Percentiles rank a stretch among this genome's conserved stretches.
phyloP scores from a whole-genome alignment of 2,113 vertebrate species.

The Poeciliopsis occidentalis region DNA sequence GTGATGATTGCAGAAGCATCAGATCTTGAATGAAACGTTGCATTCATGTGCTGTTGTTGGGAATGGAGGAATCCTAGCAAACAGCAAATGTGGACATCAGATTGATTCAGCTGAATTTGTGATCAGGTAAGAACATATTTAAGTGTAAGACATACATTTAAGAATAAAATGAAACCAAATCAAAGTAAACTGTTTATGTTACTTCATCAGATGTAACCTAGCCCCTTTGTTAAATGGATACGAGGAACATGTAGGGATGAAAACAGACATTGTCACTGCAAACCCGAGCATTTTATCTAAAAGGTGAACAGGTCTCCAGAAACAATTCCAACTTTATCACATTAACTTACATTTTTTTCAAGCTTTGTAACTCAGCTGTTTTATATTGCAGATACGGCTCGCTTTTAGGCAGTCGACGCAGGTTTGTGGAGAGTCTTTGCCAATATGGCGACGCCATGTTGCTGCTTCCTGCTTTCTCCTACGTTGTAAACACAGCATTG shows the following conservation, averaged over 20 bases:
- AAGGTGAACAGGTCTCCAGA: conserved; percentile 69
- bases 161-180: background rate
- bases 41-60: conserved; percentile 79
- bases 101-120: conserved; percentile 80
- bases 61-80: conserved; percentile 79
- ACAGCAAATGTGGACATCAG: conserved; percentile 77
- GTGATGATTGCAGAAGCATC: conserved; percentile 58
- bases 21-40: conserved; percentile 64
- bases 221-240: conserved; percentile 84
- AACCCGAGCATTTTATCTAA: conserved; percentile 91
- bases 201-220: conserved; percentile 88
- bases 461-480: conserved; percentile 91
- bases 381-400: conserved; percentile 81
- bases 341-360: background rate
- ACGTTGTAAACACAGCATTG: conserved; percentile 82
- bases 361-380: background rate
- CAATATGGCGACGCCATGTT: conserved; percentile 85
- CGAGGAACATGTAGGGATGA: conserved; percentile 87
- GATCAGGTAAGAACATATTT: conserved; percentile 69
- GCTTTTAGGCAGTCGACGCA: conserved; percentile 81
- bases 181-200: background rate
- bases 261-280: conserved; percentile 91
- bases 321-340: rapidly evolving
- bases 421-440: conserved; percentile 83
- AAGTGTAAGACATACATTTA: rapidly evolving